Percentiles rank a stretch among this genome's conserved stretches.
Evolutionary conservation across 2,888 invertebrate genomes (phyloP).

Genomic region (Troides helena): DNA sequence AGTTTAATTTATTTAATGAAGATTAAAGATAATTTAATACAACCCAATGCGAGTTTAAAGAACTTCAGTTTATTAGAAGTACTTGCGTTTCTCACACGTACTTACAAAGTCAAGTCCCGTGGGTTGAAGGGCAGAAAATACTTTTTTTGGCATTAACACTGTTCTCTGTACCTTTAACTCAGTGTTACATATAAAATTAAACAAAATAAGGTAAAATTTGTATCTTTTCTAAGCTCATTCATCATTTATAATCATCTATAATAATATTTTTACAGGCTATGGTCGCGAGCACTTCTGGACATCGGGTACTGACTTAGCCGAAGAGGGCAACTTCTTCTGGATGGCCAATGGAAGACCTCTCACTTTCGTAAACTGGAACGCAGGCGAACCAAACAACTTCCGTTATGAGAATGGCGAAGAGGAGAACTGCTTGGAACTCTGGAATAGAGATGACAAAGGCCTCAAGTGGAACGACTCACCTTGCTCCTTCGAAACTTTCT

Average conservation of each 20-base stretch:
- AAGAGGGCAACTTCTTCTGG: conserved; percentile 96
- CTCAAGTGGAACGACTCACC: conserved; percentile 97
- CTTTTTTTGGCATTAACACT: too few species aligned
- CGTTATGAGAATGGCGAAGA: conserved; percentile 95
- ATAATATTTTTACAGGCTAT: conserved; percentile 80
- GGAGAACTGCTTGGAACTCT: conserved; percentile 93
- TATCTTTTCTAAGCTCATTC: too few species aligned
- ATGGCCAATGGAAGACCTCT: conserved; percentile 94
- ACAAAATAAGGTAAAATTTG: too few species aligned
- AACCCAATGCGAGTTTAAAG: too few species aligned
- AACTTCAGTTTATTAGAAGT: too few species aligned
- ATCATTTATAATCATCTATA: background rate
- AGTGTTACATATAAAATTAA: too few species aligned
- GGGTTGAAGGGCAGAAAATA: too few species aligned
- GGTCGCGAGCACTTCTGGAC: conserved; percentile 97
- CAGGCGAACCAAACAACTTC: conserved; percentile 96
- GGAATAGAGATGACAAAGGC: conserved; percentile 95
- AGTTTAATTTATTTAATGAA: too few species aligned
- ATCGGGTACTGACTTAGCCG: conserved; percentile 93
- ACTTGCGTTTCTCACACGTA: too few species aligned
- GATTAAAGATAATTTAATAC: too few species aligned
- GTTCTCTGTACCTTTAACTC: too few species aligned
- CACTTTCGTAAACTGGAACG: conserved; percentile 96
- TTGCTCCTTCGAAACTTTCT: conserved; percentile 95
- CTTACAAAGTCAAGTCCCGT: too few species aligned